These are phyloP conservation scores for Empidonax traillii DNA, from an alignment of 2,113 vertebrate genomes.

Conservation along the genomic window DNA sequence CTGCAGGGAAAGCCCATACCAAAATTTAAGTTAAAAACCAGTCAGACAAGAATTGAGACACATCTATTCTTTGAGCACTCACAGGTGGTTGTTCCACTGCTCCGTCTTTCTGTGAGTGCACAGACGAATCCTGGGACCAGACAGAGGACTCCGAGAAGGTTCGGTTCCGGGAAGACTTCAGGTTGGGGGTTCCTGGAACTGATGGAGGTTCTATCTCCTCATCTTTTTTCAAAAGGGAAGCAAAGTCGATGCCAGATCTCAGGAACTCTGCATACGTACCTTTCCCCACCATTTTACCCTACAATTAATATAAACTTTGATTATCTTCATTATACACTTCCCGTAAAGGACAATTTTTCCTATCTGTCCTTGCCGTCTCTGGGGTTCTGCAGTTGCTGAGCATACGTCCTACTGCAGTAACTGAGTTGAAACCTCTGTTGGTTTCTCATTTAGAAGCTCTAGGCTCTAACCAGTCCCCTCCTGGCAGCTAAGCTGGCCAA, in stretches of 20 bases:
- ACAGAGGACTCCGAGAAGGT: slow-evolving; percentile 86
- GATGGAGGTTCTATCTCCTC: slow-evolving; percentile 78
- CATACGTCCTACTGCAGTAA: neutral
- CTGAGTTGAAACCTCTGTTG: neutral
- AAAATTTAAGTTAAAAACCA: neutral
- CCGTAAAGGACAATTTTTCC: neutral
- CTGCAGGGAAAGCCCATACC: neutral
- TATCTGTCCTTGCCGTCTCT: neutral
- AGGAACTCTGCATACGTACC: slow-evolving; percentile 89
- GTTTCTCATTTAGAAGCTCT: neutral
- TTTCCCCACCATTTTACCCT: slow-evolving; percentile 89
- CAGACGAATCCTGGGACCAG: slow-evolving; percentile 83
- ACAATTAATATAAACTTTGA: slow-evolving; percentile 55
- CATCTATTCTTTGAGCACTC: slow-evolving; percentile 20
- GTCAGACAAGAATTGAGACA: neutral
- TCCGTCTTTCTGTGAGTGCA: slow-evolving; percentile 82
- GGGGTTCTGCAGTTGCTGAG: neutral
- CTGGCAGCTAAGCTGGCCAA: neutral
- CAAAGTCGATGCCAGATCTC: slow-evolving; percentile 91
- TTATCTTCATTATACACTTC: slow-evolving; percentile 2
- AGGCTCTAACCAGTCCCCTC: neutral
- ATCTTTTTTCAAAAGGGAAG: slow-evolving; percentile 85
- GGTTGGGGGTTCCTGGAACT: slow-evolving; percentile 35
- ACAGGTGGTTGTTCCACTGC: slow-evolving; percentile 74
- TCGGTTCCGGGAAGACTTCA: slow-evolving; percentile 68